A percentile compares a stretch with the other conserved stretches of the same genome.
These are phyloP conservation scores for Prionchulus punctatus DNA, from an alignment of 2,888 invertebrate genomes.

Conservation along the genomic window DNA sequence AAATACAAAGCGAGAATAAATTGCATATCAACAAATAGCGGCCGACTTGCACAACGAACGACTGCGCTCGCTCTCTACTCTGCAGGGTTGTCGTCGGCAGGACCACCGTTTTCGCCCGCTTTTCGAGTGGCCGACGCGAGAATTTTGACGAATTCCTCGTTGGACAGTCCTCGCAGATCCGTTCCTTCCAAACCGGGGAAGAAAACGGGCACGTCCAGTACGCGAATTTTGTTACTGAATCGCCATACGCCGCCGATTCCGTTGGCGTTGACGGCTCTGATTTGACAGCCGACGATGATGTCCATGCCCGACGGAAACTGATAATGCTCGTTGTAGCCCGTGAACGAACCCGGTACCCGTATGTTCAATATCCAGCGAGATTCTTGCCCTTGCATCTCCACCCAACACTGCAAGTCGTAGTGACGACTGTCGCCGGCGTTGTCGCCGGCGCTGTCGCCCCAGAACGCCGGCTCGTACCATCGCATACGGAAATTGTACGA, in stretches of 20 bases:
- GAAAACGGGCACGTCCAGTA: slow-evolving; percentile 10
- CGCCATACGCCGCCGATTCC: not conserved
- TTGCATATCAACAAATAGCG: too few relatives aligned
- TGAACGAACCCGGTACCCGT: not conserved
- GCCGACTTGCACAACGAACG: too few relatives aligned
- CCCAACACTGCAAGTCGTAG: not conserved
- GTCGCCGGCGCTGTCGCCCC: not conserved
- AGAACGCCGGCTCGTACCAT: not conserved
- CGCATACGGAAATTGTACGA: not conserved
- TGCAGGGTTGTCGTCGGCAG: too few relatives aligned
- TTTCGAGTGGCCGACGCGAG: too few relatives aligned
- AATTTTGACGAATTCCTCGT: slow-evolving; percentile 1
- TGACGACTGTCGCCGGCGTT: not conserved
- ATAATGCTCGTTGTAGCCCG: slow-evolving; percentile 7
- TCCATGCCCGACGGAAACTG: slow-evolving; percentile 8
- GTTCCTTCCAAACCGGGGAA: slow-evolving; percentile 7
- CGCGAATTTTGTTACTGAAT: slow-evolving; percentile 1
- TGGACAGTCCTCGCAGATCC: slow-evolving; percentile 3
- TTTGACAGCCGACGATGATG: slow-evolving; percentile 1
- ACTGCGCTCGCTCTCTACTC: too few relatives aligned
- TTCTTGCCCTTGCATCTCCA: not conserved
- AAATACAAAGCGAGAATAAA: too few relatives aligned
- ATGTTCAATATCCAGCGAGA: not conserved
- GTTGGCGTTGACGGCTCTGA: slow-evolving; percentile 5
- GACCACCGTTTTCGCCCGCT: too few relatives aligned